A percentile compares a stretch with the other conserved stretches of the same genome.
phyloP scores from a whole-genome alignment of 2,113 vertebrate genomes.

The Sciurus niger region DNA sequence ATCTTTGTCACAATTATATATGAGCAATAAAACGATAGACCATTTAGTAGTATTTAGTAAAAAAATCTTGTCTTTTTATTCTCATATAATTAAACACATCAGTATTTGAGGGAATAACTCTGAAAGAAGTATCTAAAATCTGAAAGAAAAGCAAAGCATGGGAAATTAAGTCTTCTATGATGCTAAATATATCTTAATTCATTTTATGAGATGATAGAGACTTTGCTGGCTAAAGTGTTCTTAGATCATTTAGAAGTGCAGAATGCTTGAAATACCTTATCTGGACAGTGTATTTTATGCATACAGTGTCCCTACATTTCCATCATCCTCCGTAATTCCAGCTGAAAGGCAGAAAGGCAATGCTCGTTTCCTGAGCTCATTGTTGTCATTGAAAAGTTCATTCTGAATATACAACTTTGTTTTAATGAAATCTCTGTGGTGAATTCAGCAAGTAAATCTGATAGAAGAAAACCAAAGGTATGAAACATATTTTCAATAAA shows the following conservation, averaged over 20 bases:
- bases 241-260: neutral
- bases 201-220: slow-evolving; percentile 10
- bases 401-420: neutral
- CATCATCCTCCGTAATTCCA: neutral
- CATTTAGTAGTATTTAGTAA: slow-evolving; percentile 32
- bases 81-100: slow-evolving; percentile 38
- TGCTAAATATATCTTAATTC: slow-evolving; percentile 1
- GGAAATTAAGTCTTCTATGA: neutral
- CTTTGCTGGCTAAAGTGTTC: neutral
- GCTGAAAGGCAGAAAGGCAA: neutral
- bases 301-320: neutral
- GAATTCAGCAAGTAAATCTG: neutral
- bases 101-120: neutral
- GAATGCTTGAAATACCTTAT: neutral
- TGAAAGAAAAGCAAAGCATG: neutral
- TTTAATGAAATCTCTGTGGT: neutral
- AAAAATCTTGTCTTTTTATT: neutral
- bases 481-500: slow-evolving; percentile 74
- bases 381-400: neutral
- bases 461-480: neutral
- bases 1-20: slow-evolving; percentile 57
- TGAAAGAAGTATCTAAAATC: slow-evolving; percentile 24
- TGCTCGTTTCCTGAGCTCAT: neutral
- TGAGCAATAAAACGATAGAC: neutral
- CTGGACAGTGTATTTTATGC: neutral